Evolutionary conservation across 2,113 vertebrate genomes (phyloP), one percentile per base, ranked within the genome.

Genomic region (Ctenomys sociabilis): DNA sequence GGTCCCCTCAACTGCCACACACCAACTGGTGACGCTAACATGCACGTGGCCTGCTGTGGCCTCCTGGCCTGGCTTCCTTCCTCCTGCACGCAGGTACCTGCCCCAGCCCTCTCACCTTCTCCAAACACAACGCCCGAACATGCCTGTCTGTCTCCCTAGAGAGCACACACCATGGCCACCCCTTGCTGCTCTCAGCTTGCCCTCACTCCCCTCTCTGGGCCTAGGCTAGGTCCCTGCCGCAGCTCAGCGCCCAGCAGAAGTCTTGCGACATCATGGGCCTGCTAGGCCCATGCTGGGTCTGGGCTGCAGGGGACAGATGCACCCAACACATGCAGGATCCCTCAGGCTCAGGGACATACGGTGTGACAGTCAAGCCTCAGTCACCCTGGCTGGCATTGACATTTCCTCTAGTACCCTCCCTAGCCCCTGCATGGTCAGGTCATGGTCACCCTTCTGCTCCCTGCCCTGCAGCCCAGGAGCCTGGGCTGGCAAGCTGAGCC

Each of bases 401-500:
- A 17, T 78, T 43, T 63, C 32, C 37, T 61, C 32, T 26, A 78
- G 14, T 28, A 4, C 59, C 30, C 35, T 54, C 32, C 88, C 57
- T 22, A 22, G 57, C 12, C 40, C 22, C 16, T 57, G 32, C 90
- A 84, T 0, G 45, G 59, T 30, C 77, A 93, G 45, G 57, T 85
- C 90, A 80, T 52, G 3, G 37, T 16, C 24, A 28, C 93, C 83
- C 86, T 97, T 54, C 88, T 92, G 70, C 90, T 84, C 88, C 77
- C 84, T 95, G 95, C 92, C 89, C 81, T 63, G 64, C 37, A 95
- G 94, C 94, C 78, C 91, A 37, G 35, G 91, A 94, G 96, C 96
- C 96, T 77, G 87, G 32, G 6, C 57, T 97, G 97, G 97, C 96
- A 97, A 92, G 93, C 95, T 1, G 45, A 90, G 96, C 64, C 90